phyloP scores from a whole-genome alignment of 2,888 invertebrate species.

The Oligia strigilis region DNA sequence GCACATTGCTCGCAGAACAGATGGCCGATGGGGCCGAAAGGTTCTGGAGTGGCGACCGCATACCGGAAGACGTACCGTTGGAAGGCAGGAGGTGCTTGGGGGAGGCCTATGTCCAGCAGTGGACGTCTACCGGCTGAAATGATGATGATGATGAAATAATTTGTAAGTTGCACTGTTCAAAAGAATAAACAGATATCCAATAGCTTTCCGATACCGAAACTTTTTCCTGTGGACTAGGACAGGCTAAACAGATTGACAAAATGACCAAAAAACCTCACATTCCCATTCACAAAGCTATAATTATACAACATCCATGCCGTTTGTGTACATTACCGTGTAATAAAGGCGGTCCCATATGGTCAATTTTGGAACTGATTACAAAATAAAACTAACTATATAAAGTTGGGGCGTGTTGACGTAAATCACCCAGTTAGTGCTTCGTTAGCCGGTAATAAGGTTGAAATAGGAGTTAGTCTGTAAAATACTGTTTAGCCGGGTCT shows the following conservation, averaged over 20 bases:
- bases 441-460: conserved; percentile 32
- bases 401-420: conserved; percentile 26
- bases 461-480: conserved; percentile 37
- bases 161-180: not conserved
- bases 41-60: no score
- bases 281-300: not conserved
- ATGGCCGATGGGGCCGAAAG: no score
- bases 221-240: not conserved
- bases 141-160: not conserved
- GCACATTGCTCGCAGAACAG: no score
- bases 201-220: not conserved
- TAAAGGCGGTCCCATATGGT: conserved; percentile 3
- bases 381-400: conserved; percentile 46
- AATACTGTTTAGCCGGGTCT: conserved; percentile 11
- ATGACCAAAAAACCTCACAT: not conserved
- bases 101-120: no score
- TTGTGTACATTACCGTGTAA: not conserved
- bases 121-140: no score
- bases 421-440: conserved; percentile 49
- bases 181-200: not conserved
- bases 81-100: no score
- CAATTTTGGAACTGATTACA: conserved; percentile 22
- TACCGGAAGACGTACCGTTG: no score
- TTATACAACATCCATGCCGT: not conserved
- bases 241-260: not conserved